These are phyloP conservation scores for Eleutherodactylus coqui DNA, from an alignment of 2,797 vertebrate genomes.

Conservation along the genomic window DNA sequence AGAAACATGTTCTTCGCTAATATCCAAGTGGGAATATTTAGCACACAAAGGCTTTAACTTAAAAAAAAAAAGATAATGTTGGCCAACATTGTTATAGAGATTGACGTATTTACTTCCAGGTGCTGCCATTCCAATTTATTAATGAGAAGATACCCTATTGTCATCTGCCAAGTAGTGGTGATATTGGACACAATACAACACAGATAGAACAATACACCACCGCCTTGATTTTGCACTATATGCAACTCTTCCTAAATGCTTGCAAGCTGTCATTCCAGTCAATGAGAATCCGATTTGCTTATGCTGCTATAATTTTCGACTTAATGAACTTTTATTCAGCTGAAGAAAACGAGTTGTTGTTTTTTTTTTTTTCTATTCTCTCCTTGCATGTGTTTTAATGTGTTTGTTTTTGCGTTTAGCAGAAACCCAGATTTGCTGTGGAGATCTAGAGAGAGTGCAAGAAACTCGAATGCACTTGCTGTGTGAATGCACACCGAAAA, in stretches of 20 bases:
- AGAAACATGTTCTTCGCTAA: too few relatives aligned
- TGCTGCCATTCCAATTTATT: not conserved
- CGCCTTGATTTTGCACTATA: slow-evolving; percentile 7
- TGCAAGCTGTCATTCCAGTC: slow-evolving; percentile 42
- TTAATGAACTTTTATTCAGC: not conserved
- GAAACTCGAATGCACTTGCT: slow-evolving; percentile 46
- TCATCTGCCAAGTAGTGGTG: not conserved
- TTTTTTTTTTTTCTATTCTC: slow-evolving; percentile 44
- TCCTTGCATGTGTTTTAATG: not conserved
- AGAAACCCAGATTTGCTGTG: slow-evolving; percentile 30
- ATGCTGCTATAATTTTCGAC: slow-evolving; percentile 51
- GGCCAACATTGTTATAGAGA: not conserved
- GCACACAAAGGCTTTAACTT: not conserved
- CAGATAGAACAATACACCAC: not conserved
- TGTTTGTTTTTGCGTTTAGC: slow-evolving; percentile 37
- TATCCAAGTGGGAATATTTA: not conserved
- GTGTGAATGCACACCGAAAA: slow-evolving; percentile 7
- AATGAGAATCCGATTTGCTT: slow-evolving; percentile 50
- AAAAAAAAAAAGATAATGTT: not conserved
- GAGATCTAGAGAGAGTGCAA: slow-evolving; percentile 43
- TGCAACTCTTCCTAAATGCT: not conserved
- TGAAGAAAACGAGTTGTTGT: not conserved
- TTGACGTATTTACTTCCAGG: not conserved
- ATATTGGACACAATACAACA: not conserved
- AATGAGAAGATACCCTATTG: not conserved